Conservation (phyloP, 2,888 invertebrate genomes). For the Tiliacea citrago region DNA sequence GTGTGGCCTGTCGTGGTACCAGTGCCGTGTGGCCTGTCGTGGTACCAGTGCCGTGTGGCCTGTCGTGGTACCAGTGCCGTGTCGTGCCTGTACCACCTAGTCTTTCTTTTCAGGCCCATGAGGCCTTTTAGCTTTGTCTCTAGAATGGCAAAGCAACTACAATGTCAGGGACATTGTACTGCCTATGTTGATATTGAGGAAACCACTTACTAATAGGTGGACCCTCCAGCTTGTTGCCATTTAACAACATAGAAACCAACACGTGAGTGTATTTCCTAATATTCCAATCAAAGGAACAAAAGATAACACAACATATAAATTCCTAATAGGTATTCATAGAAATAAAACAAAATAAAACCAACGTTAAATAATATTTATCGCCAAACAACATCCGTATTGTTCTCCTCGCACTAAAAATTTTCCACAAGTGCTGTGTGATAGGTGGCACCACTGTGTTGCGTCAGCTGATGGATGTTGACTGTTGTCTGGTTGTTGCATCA, state of each 20-base stretch:
- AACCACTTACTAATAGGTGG: too few relatives aligned
- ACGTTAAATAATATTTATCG: conserved; percentile 13
- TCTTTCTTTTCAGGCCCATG: too few relatives aligned
- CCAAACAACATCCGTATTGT: conserved; percentile 21
- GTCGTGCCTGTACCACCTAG: too few relatives aligned
- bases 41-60: too few relatives aligned
- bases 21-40: too few relatives aligned
- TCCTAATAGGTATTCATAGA: neutral
- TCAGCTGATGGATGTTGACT: conserved; percentile 30
- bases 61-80: too few relatives aligned
- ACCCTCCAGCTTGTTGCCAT: too few relatives aligned
- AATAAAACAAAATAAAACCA: conserved; percentile 22
- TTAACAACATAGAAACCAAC: neutral
- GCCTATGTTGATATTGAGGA: too few relatives aligned
- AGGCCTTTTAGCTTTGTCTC: too few relatives aligned
- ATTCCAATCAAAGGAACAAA: neutral
- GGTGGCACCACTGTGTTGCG: conserved; percentile 16
- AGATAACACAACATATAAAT: neutral
- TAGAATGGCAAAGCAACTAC: too few relatives aligned
- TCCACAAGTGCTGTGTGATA: conserved; percentile 36
- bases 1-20: too few relatives aligned
- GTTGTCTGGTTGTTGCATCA: conserved; percentile 42
- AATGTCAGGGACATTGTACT: too few relatives aligned
- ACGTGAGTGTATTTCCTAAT: neutral
- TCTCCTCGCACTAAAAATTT: conserved; percentile 38